Evolutionary conservation across 2,797 vertebrate species (phyloP), one percentile per base, ranked within the genome.

Genomic region (Nasua narica): DNA sequence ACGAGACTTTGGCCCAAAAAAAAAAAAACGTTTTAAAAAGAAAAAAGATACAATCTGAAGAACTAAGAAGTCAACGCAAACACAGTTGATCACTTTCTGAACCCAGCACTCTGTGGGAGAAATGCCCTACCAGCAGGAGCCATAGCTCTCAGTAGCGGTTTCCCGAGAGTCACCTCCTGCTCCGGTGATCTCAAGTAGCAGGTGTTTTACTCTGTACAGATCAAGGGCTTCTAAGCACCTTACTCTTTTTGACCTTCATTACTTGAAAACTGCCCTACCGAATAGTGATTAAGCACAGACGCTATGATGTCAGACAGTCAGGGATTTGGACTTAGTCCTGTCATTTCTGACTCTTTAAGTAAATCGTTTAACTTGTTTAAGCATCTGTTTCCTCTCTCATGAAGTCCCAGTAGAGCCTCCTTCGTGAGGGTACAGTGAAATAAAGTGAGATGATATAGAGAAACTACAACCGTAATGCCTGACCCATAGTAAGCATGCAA

Each of bases 21-120:
- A 93, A 94, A 91, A 91, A 69, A 93, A 94, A 91, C 90, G 48
- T 86, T 81, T 81, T 76, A 29, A 85, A 82, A 90, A 46, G 50
- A 43, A 87, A 37, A 16, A 78, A 56, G 29, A 52, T 76, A 83
- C 29, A 86, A 19, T 43, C 43, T 72, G 85, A 87, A 69, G 60
- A 97, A 86, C 32, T 65, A 76, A 79, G 70, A 93, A 11, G 18
- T 69, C 85, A 95, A 86, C 4, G 56, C 19, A 86, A 94, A 7
- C 25, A 19, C 40, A 46, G 19, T 65, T 43, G 19, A n/a, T 35
- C 14, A 0, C 48, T 74, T 87, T 76, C 25, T 21, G 50, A 67
- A 27, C 21, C 19, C 81, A 35, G 5, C 23, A 52, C 37, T 40
- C 3, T 7, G 81, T 46, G 15, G 52, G 8, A 76, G 19, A 95